Evolutionary conservation across 1,140 invertebrate species (phyloP), one percentile per base, ranked within the genome.

Genomic region (Hesperophylax magnus): DNA sequence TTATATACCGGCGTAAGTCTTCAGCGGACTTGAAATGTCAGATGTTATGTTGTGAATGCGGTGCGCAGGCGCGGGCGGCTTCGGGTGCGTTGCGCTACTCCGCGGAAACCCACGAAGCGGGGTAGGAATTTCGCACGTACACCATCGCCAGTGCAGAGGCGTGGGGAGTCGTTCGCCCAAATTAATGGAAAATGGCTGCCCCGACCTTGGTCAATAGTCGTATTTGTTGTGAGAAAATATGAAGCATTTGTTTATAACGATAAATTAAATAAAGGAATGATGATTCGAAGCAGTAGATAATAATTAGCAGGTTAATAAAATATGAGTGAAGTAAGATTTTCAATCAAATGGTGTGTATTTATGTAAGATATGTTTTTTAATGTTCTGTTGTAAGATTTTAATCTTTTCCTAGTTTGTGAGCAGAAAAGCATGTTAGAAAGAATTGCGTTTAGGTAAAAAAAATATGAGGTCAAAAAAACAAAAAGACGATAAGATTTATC

Each of bases 21-120:
- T 22, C 4, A n/a, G 34, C 31, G 34, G 31, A 31, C 47, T 72
- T 72, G 14, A 72, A 53, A 72, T 71, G 67, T 71, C 67, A 71
- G 17, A 54, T 24, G 69, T 72, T 54, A 72, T 54, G 69, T 72
- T 52, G 20, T 72, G 39, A 31, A 53, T 11, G 18, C 2, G 14
- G 9, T 24, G 67, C 67, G 67, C 67, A 71, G 67, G 18, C n/a
- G 31, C 67, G 34, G 15, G 17, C 7, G 17, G 22, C 2, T 71
- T 71, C 39, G 67, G 67, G 17, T n/a, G 2, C 24, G 6, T 22
- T n/a, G 5, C 63, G 67, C 9, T 24, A 14, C 17, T 22, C 2
- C 15, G 2, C 67, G 67, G n/a, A 71, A 47, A 47, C 17, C 2
- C n/a, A 39, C 65, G 65, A 69, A 52, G 67, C 18, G 67, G 47